Evolutionary conservation across 1,140 invertebrate species (phyloP), one percentile per base, ranked within the genome.

Genomic region (Aphidius gifuensis): DNA sequence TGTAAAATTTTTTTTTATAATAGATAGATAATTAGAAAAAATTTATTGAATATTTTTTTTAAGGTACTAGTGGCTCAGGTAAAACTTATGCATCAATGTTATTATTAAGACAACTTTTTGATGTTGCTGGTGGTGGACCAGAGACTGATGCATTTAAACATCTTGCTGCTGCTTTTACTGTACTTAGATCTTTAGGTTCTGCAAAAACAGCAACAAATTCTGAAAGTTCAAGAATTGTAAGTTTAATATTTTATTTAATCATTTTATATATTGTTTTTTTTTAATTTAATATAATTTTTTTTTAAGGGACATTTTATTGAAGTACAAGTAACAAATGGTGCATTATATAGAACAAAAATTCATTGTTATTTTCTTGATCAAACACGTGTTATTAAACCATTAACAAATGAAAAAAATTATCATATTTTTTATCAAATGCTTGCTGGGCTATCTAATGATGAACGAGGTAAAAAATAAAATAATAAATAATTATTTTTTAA

Each of bases 381-480:
- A 80, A 95, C 92, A 40, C 86, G 95, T 58, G 93, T 97, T 11
- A 94, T 96, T 61, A 83, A 87, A 40, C 92, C 92, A 5, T 81
- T 93, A 65, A 83, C 88, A 7, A 89, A 91, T 71, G 94, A 97
- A 80, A 94, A 95, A 72, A 97, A 97, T 81, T 98, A 96, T 76
- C 94, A 97, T 74, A 96, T 97, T 74, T 98, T 98, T 83, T 98
- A 98, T 82, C 94, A 98, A 82, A 91, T 98, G 90, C 82, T 98
- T 38, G 93, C 93, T 11, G 94, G 94, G 5, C 84, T 98, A 2
- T 89, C 88, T 9, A 78, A 87, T 51, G 94, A 97, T 68, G 95
- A 97, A 80, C 85, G 93, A 84, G 83, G 87, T 88, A 74, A 69
- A 66, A 53, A 9, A 53, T 50, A 16, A 39, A 58, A 50, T 23